Conservation (phyloP, 1,140 invertebrate genomes). For the Pseudomyrmex sp. region DNA sequence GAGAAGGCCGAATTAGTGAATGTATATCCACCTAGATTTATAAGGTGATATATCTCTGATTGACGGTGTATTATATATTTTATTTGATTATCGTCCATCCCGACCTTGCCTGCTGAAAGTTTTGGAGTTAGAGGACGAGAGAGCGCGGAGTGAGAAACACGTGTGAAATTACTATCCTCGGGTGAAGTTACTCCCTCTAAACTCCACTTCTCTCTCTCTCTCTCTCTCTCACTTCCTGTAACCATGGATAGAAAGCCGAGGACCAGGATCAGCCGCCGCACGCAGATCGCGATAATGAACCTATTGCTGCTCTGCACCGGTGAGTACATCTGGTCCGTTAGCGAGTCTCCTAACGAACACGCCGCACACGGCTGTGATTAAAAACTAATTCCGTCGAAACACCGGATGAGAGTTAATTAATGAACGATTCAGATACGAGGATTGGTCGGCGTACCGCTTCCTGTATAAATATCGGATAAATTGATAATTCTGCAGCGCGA, state of each 20-base stretch:
- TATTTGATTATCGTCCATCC: neutral
- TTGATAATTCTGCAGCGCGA: conserved; percentile 31
- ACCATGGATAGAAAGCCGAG: conserved; percentile 52
- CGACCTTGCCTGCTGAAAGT: neutral
- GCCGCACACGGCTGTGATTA: conserved; percentile 28
- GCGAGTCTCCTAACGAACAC: conserved; percentile 27
- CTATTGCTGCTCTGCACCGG: conserved; percentile 52
- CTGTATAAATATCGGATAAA: conserved; percentile 47
- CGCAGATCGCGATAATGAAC: conserved; percentile 56
- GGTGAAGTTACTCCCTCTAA: conserved; percentile 30
- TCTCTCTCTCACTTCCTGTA: conserved; percentile 4
- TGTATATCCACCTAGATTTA: neutral
- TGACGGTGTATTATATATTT: conserved; percentile 16
- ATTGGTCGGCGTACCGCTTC: neutral
- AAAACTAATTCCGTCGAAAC: conserved; percentile 46
- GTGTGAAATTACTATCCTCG: conserved; percentile 24
- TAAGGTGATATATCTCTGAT: neutral
- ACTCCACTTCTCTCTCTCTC: neutral
- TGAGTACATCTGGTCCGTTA: conserved; percentile 20
- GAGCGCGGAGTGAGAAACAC: conserved; percentile 10
- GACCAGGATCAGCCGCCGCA: conserved; percentile 27
- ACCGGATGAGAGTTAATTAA: conserved; percentile 40
- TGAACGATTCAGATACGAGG: conserved; percentile 35
- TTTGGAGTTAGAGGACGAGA: neutral
- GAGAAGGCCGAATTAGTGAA: neutral